Evolutionary conservation across 2,113 vertebrate genomes (phyloP).

Genomic region (Grallaria varia): DNA sequence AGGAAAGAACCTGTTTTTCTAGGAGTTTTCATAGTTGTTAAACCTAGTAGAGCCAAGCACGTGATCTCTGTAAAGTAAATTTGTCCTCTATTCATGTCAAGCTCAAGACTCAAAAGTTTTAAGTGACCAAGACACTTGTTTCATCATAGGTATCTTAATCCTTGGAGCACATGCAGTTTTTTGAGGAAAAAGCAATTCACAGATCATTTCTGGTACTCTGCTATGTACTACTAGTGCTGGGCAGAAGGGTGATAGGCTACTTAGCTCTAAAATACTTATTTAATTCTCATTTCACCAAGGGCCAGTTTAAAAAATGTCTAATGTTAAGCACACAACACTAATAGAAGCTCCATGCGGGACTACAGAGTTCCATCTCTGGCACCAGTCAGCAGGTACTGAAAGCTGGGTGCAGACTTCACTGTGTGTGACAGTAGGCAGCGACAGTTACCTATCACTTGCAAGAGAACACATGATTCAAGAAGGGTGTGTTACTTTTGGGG

Average conservation of each 20-base stretch:
- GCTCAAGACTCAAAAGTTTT: neutral
- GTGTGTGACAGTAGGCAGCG: neutral
- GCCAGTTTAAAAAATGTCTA: neutral
- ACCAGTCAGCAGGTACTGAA: neutral
- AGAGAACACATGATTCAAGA: neutral
- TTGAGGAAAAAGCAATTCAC: neutral
- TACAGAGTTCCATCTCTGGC: neutral
- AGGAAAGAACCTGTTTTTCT: neutral
- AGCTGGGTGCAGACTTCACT: neutral
- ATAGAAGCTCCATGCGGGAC: neutral
- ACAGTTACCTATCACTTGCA: neutral
- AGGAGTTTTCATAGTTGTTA: neutral
- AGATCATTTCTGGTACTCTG: neutral
- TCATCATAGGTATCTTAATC: neutral
- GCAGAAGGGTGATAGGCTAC: neutral
- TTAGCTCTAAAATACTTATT: neutral
- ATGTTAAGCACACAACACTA: neutral
- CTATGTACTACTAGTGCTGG: neutral
- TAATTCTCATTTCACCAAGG: neutral
- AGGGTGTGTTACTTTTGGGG: neutral
- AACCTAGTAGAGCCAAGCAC: neutral
- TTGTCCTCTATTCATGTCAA: neutral
- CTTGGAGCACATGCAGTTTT: neutral
- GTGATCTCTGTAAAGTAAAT: neutral
- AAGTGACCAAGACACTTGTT: neutral